Base-by-base conservation (phyloP, 2,888 invertebrate genomes). In the Caenorhabditis afra region DNA sequence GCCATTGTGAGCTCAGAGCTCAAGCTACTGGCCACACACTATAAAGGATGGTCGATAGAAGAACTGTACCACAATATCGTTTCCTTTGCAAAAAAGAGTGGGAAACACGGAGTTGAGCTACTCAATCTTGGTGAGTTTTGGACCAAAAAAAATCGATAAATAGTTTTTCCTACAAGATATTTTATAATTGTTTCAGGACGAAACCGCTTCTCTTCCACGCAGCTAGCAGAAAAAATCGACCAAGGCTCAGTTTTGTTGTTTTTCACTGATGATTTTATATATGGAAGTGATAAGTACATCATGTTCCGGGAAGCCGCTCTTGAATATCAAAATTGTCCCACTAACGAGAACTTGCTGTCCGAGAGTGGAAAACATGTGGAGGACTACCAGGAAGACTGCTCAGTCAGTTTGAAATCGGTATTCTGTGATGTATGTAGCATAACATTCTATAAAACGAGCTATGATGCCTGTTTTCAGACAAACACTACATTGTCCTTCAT, bases 401-500 rank as follows among this genome's bases (percentile, higher is more conserved):
- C 71, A 37, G 14, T 7, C 1, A 62, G 58, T 18, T 20, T 79
- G 20, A 37, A 64, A 44, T 18, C 45, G 0, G 20, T 14, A 47
- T 71, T 73, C 18, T 79, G 79, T 16, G 12, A 67, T 18, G 79
- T 68, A n/a, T 58, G 73, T 58, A 5, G 22, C 18, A 11, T n/a
- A 11, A 44, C 8, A 22, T 4, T 0, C 8, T 37, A 20, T 16
- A 50, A 12, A 12, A 12, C 50, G 11, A 39, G 7, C 20, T 50
- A 8, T 50, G 11, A 50, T 18, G 18, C 22, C 11, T 22, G 18
- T 39, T 62, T 71, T 29, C 22, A 79, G 79, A 52, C 52, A 10
- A 79, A 79, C 41, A 65, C 57, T 16, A 79, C 79, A 0, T 29
- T 79, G 2, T 67, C 65, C 1, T 79, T 79, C 18, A 52, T 79